A percentile compares a stretch with the other conserved stretches of the same genome.
phyloP scores from a whole-genome alignment of 2,113 vertebrate species.

The Amia ocellicauda region DNA sequence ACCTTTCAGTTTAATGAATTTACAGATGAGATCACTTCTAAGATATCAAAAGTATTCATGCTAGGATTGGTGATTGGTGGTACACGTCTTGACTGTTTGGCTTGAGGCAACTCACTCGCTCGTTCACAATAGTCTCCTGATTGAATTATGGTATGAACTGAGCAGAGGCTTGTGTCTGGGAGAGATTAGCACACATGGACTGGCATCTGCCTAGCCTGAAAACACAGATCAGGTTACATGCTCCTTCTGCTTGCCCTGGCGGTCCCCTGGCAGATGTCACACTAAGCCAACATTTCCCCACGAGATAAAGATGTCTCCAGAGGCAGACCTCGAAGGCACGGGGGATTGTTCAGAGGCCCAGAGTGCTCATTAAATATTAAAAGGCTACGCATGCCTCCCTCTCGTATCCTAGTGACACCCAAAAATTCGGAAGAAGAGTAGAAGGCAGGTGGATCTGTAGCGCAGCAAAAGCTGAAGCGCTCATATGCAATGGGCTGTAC shows the following conservation, averaged over 20 bases:
- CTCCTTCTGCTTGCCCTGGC: not conserved
- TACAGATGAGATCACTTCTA: too few species aligned
- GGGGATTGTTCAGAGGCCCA: conserved; percentile 18
- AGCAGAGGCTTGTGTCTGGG: not conserved
- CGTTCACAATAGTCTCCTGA: conserved; percentile 15
- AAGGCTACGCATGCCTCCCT: conserved; percentile 47
- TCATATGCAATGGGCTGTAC: too few species aligned
- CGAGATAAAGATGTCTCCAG: conserved; percentile 54
- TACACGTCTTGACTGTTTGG: not conserved
- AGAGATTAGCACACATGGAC: conserved; percentile 17
- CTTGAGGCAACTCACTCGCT: too few species aligned
- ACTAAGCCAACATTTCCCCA: conserved; percentile 39
- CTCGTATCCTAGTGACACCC: conserved; percentile 37
- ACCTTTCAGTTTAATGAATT: too few species aligned
- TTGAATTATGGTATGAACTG: conserved; percentile 8
- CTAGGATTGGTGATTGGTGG: not conserved
- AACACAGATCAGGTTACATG: conserved; percentile 4
- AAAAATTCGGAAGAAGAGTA: not conserved
- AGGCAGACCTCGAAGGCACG: conserved; percentile 32
- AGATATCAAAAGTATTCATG: too few species aligned
- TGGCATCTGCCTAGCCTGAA: not conserved
- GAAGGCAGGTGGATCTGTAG: conserved; percentile 4
- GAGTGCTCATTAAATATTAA: conserved; percentile 40
- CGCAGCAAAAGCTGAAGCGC: too few species aligned
- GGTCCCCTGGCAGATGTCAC: conserved; percentile 47